These are phyloP conservation scores for Albula goreensis DNA, from an alignment of 2,113 vertebrate genomes.

Conservation along the genomic window DNA sequence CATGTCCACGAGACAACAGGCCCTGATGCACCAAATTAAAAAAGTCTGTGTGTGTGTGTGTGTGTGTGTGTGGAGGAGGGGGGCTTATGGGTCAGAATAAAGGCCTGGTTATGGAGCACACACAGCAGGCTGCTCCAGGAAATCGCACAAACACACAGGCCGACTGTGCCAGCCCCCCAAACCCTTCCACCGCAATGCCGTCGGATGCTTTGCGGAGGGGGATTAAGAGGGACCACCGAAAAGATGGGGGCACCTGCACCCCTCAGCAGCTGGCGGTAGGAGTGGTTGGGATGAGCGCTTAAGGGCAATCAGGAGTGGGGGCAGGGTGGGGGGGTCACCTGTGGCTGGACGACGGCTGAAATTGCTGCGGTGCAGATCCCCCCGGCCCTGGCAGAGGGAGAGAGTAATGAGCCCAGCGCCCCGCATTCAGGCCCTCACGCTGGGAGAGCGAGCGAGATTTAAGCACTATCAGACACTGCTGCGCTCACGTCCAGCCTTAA, in stretches of 20 bases:
- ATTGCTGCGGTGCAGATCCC: neutral
- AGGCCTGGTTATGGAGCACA: neutral
- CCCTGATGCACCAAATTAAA: constrained; percentile 14
- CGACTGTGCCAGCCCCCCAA: constrained; percentile 46
- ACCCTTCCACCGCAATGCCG: constrained; percentile 61
- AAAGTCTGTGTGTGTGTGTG: neutral
- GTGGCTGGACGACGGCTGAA: neutral
- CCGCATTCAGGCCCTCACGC: constrained; percentile 16
- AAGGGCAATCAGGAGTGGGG: constrained; percentile 24
- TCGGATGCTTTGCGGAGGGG: constrained; percentile 66
- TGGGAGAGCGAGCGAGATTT: neutral
- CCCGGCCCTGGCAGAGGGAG: constrained; percentile 4
- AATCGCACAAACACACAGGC: constrained; percentile 25
- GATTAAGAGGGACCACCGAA: constrained; percentile 63
- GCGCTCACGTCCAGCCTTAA: constrained; percentile 60
- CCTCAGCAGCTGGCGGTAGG: constrained; percentile 28
- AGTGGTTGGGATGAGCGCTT: constrained; percentile 21
- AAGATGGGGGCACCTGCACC: constrained; percentile 31
- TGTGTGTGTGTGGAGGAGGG: constrained; percentile 17
- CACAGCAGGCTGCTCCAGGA: neutral
- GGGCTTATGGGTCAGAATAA: neutral
- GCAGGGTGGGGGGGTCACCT: neutral
- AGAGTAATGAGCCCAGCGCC: neutral
- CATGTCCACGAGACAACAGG: constrained; percentile 11
- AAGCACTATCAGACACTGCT: constrained; percentile 62